Conservation (phyloP, 1,140 invertebrate species). For the Scaptomyza pallida region DNA sequence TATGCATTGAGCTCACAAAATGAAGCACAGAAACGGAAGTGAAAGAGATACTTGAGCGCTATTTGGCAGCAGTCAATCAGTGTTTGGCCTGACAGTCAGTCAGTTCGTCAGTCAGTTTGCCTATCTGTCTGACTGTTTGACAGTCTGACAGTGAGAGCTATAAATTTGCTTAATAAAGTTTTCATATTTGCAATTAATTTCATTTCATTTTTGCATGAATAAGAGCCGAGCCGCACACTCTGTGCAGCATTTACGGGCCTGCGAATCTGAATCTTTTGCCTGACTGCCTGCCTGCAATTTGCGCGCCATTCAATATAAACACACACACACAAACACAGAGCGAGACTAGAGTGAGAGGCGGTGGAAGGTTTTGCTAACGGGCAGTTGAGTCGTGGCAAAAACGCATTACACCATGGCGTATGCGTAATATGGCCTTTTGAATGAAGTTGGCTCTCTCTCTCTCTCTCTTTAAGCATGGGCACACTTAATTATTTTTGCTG, state of each 20-base stretch:
- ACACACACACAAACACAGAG: too few relatives aligned
- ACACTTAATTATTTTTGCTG: constrained; percentile 26
- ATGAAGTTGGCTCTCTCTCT: constrained; percentile 9
- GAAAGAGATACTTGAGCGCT: neutral
- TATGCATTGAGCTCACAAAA: constrained; percentile 12
- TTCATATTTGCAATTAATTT: constrained; percentile 76
- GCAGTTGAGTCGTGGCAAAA: neutral
- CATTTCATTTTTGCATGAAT: constrained; percentile 72
- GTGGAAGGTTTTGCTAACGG: too few relatives aligned
- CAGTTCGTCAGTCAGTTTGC: neutral
- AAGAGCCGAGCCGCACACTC: constrained; percentile 57
- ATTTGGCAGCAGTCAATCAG: constrained; percentile 30
- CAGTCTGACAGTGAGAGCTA: too few relatives aligned
- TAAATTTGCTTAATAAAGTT: constrained; percentile 77
- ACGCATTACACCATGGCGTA: constrained; percentile 62
- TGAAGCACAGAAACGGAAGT: neutral
- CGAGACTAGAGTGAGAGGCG: neutral
- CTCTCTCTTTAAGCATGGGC: constrained; percentile 19
- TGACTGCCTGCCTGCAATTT: constrained; percentile 59
- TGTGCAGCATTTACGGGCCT: constrained; percentile 23
- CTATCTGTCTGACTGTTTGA: constrained; percentile 6
- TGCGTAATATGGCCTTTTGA: constrained; percentile 56
- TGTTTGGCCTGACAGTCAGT: neutral
- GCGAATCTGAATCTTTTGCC: constrained; percentile 39
- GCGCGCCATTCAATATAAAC: constrained; percentile 71